Evolutionary conservation across 2,113 vertebrate species (phyloP).

Genomic region (Falco punctatus): DNA sequence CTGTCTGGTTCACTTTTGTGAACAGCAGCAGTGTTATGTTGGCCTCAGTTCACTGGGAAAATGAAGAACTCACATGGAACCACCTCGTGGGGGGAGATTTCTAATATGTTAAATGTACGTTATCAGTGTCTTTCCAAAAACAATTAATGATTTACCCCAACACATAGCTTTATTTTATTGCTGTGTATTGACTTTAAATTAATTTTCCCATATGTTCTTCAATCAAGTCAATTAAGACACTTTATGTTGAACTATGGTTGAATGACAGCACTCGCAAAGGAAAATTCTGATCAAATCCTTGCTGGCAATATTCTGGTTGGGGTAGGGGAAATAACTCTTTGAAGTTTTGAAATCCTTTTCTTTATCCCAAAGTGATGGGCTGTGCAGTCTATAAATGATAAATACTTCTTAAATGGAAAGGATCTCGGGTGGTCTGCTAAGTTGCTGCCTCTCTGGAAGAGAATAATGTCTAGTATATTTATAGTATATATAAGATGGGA

Average conservation of each 20-base stretch:
- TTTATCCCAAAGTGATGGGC: background rate
- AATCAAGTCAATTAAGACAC: background rate
- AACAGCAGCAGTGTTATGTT: background rate
- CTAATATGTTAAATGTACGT: background rate
- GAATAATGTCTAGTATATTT: background rate
- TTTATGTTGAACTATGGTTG: background rate
- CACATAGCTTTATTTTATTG: background rate
- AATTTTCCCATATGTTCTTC: background rate
- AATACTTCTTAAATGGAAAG: background rate
- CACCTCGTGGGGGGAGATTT: background rate
- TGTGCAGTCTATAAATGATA: background rate
- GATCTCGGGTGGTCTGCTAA: background rate
- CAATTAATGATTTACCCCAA: background rate
- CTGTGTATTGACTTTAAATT: background rate
- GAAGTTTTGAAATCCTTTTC: background rate
- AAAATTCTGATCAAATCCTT: background rate
- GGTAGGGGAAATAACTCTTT: background rate
- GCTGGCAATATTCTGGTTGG: background rate
- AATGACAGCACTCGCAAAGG: background rate
- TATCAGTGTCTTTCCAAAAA: background rate
- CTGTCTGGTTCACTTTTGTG: background rate
- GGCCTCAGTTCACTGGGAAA: background rate
- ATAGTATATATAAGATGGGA: background rate
- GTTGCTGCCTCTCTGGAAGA: background rate
- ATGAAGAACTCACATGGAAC: background rate